Conservation (phyloP, 2,113 vertebrate genomes). For the Struthidea cinerea region DNA sequence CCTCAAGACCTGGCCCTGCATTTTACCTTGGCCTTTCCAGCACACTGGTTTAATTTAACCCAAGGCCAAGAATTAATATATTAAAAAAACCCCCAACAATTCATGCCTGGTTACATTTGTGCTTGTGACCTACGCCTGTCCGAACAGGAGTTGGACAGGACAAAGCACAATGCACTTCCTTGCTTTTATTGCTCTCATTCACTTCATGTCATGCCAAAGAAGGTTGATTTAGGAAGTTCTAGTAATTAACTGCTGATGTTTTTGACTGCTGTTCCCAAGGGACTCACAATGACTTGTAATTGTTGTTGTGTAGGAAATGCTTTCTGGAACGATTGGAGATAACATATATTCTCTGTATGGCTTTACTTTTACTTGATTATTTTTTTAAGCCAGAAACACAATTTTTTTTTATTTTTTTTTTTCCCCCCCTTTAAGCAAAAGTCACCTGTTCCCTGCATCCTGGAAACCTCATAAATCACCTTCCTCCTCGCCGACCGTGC, state of each 20-base stretch:
- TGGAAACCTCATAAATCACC: background rate
- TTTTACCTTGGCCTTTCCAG: conserved; percentile 61
- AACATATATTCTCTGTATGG: background rate
- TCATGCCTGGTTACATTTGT: conserved; percentile 55
- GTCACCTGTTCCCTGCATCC: background rate
- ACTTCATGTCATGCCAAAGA: conserved; percentile 71
- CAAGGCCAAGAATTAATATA: conserved; percentile 53
- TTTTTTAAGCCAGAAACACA: conserved; percentile 4
- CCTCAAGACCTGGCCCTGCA: background rate
- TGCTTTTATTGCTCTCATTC: conserved; percentile 62
- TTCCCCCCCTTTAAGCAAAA: conserved; percentile 26
- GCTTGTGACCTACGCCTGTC: conserved; percentile 59
- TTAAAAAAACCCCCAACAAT: background rate
- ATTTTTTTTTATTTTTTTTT: background rate
- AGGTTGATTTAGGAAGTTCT: conserved; percentile 63
- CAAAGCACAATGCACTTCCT: conserved; percentile 74
- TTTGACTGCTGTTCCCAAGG: conserved; percentile 53
- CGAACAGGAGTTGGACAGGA: conserved; percentile 57
- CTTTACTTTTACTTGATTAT: conserved; percentile 28
- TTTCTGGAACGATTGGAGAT: conserved; percentile 18
- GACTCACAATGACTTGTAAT: conserved; percentile 51
- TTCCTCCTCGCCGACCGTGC: background rate
- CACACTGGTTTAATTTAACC: conserved; percentile 22
- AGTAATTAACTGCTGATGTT: conserved; percentile 64
- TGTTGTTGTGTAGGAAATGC: conserved; percentile 53